phyloP scores from a whole-genome alignment of 2,113 vertebrate species.

The Pontoporia blainvillei region DNA sequence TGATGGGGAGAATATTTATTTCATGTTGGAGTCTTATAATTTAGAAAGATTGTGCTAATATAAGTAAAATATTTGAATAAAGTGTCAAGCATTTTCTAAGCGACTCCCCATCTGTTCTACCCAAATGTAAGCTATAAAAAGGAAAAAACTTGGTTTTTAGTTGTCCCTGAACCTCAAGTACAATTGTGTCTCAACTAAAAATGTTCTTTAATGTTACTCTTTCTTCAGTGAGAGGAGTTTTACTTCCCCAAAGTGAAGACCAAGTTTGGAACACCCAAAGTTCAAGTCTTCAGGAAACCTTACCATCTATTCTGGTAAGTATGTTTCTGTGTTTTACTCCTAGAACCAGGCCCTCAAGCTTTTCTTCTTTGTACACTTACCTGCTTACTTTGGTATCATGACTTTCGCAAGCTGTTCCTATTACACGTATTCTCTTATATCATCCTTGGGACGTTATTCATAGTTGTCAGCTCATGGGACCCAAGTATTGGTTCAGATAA shows the following conservation, averaged over 20 bases:
- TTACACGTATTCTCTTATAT: slow-evolving; percentile 32
- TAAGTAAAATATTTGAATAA: not conserved
- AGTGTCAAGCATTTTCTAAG: not conserved
- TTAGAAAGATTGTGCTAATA: not conserved
- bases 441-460: slow-evolving; percentile 26
- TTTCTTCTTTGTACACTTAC: not conserved
- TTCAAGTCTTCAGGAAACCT: slow-evolving; percentile 63
- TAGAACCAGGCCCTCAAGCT: not conserved
- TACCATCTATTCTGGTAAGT: slow-evolving; percentile 73
- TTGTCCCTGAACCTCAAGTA: not conserved
- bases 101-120: not conserved
- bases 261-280: slow-evolving; percentile 73
- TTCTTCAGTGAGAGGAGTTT: slow-evolving; percentile 81
- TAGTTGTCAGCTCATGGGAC: slow-evolving; percentile 23
- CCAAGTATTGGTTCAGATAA: slow-evolving; percentile 33
- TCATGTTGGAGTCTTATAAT: not conserved
- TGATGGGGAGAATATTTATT: slow-evolving; percentile 1
- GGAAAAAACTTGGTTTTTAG: not conserved
- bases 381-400: slow-evolving; percentile 28
- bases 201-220: slow-evolving; percentile 32
- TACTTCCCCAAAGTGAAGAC: slow-evolving; percentile 68
- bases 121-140: not conserved
- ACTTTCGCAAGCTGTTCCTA: not conserved
- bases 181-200: not conserved
- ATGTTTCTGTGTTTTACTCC: slow-evolving; percentile 5